A percentile compares a stretch with the other conserved stretches of the same genome.
These are phyloP conservation scores for Paratilapia polleni DNA, from an alignment of 2,113 vertebrate species.

Conservation along the genomic window DNA sequence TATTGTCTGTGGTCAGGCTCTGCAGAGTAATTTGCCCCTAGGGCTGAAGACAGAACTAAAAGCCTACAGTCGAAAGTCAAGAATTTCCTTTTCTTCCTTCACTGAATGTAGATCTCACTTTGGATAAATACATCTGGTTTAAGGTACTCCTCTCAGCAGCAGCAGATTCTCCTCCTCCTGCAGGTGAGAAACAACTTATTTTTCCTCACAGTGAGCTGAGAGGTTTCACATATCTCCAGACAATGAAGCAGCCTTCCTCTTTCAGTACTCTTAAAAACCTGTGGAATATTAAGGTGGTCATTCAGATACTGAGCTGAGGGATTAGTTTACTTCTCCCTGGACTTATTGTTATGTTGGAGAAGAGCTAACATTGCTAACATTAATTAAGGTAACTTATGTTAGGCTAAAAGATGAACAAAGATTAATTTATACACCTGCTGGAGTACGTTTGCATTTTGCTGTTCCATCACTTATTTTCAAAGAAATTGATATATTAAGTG, in stretches of 20 bases:
- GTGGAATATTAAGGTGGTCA: not conserved
- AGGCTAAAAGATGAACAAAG: not conserved
- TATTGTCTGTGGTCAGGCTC: not conserved
- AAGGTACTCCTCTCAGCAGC: not conserved
- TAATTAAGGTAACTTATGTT: not conserved
- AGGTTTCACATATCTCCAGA: not conserved
- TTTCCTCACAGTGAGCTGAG: not conserved
- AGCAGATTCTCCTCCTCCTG: not conserved
- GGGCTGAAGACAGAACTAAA: not conserved
- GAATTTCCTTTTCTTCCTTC: not conserved
- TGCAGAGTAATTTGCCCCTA: not conserved
- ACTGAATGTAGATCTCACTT: too few relatives aligned
- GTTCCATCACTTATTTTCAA: too few relatives aligned
- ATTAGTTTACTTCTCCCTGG: not conserved
- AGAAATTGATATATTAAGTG: too few relatives aligned
- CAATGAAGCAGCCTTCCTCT: not conserved
- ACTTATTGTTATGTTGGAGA: not conserved
- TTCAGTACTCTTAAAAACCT: not conserved
- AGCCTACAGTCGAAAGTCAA: not conserved
- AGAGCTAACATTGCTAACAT: not conserved
- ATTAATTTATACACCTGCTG: not conserved
- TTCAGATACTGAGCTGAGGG: not conserved
- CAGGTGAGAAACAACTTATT: conserved; percentile 37
- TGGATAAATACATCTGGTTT: not conserved
- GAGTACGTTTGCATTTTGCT: too few relatives aligned